A percentile compares a stretch with the other conserved stretches of the same genome.
phyloP scores from a whole-genome alignment of 2,888 invertebrate genomes.

The Neoascia interrupta region DNA sequence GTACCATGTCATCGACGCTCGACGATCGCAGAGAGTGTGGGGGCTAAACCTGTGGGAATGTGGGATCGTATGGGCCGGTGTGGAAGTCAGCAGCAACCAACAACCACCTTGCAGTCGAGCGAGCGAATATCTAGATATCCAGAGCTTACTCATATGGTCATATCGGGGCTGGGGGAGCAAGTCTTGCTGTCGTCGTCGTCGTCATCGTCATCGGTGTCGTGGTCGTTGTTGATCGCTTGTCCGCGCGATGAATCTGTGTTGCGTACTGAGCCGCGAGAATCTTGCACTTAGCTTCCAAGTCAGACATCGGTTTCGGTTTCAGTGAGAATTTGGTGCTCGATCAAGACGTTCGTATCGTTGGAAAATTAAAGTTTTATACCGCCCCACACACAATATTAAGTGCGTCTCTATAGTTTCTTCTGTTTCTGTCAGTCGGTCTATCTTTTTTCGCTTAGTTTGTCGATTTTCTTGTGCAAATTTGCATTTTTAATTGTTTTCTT shows the following conservation, averaged over 20 bases:
- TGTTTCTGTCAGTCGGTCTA: conserved; percentile 22
- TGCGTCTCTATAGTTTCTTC: too few species aligned
- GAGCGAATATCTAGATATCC: conserved; percentile 34
- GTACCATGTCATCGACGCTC: neutral
- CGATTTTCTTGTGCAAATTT: conserved; percentile 40
- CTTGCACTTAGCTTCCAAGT: conserved; percentile 68
- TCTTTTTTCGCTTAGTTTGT: conserved; percentile 51
- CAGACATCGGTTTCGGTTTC: conserved; percentile 73
- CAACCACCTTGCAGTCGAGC: conserved; percentile 50
- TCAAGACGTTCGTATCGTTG: conserved; percentile 76
- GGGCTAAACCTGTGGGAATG: conserved; percentile 62
- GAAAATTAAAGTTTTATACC: too few species aligned
- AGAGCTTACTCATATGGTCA: conserved; percentile 16
- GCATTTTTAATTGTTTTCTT: conserved; percentile 8
- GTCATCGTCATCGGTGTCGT: conserved; percentile 26
- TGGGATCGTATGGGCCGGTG: conserved; percentile 40
- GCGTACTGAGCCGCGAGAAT: conserved; percentile 52
- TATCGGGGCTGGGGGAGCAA: neutral
- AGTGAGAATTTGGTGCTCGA: conserved; percentile 80
- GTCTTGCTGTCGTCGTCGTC: conserved; percentile 9
- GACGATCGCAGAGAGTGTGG: conserved; percentile 28
- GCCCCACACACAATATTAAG: too few species aligned
- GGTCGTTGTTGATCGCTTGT: conserved; percentile 51
- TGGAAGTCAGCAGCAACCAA: too few species aligned
- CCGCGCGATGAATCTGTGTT: conserved; percentile 57